Base-by-base conservation (phyloP, 2,797 vertebrate genomes). In the Amazona finschi region DNA sequence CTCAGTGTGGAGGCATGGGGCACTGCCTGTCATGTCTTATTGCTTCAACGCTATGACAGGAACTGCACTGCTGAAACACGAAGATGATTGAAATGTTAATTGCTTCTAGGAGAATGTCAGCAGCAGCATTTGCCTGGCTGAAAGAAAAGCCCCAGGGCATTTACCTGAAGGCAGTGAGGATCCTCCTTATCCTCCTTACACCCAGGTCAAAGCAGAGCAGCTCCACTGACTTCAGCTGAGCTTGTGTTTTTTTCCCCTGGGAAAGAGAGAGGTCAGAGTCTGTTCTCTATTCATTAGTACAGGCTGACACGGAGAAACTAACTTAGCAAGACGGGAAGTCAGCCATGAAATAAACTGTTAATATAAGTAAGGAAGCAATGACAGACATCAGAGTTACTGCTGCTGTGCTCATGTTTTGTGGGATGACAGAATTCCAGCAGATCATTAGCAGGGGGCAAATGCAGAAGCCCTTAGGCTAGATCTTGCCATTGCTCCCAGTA, bases 321-420 rank as follows among this genome's bases (percentile, higher is more conserved):
- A 64, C 50, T 49, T 52, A 11, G 33, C 49, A 61, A 65, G 67
- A 69, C 18, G 67, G 65, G 77, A 94, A 85, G 61, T 47, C 78
- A 84, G 64, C 78, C 75, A 70, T 86, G 82, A 95, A 92, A 92
- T 78, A 83, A 81, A 93, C 46, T 50, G 62, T 76, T 88, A 91
- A 91, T 81, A 7, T 41, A 85, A 79, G 86, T 74, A 78, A 85
- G 85, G 57, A 80, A 85, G 57, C 61, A 90, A n/a, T 91, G 85
- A 76, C 77, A 82, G 87, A 47, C 47, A 76, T 43, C 57, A 67
- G 65, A 88, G 76, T 80, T 73, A 69, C 65, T 86, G 76, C 52
- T 82, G 60, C 89, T 81, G 6, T 33, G 74, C 74, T 85, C 39
- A 38, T 20, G 31, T 65, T 76, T 72, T 62, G 84, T 90, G 69